Evolutionary conservation across 1,140 invertebrate species (phyloP).

Genomic region (Aethina tumida): DNA sequence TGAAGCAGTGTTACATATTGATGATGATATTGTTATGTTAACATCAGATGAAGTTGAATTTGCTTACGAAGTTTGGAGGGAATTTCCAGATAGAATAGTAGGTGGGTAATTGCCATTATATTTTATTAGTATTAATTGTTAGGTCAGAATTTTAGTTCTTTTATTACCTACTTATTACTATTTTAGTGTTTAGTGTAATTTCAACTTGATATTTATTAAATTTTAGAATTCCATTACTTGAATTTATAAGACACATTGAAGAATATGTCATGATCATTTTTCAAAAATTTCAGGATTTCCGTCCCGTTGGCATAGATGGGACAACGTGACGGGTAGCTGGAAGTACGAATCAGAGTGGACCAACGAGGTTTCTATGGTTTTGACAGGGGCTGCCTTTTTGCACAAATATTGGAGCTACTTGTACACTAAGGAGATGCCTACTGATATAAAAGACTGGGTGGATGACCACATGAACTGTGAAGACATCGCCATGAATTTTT

Average conservation of each 20-base stretch:
- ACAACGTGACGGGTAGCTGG: constrained; percentile 73
- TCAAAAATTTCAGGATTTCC: constrained; percentile 68
- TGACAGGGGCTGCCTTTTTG: constrained; percentile 89
- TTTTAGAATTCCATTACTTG: too few species aligned
- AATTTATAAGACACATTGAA: too few species aligned
- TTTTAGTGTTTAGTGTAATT: too few species aligned
- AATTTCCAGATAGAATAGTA: constrained; percentile 88
- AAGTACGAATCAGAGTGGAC: constrained; percentile 93
- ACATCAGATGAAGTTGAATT: constrained; percentile 89
- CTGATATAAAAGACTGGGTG: constrained; percentile 63
- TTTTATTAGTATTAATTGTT: not conserved
- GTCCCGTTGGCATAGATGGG: constrained; percentile 81
- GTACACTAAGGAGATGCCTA: constrained; percentile 75
- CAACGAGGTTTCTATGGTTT: constrained; percentile 86
- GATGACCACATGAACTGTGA: constrained; percentile 91
- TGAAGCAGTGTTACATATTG: constrained; percentile 82
- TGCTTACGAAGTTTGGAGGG: constrained; percentile 80
- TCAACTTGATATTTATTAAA: too few species aligned
- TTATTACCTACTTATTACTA: too few species aligned
- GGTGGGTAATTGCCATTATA: constrained; percentile 27
- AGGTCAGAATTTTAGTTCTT: too few species aligned
- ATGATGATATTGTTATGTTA: constrained; percentile 92
- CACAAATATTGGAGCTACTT: constrained; percentile 89
- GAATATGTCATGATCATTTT: constrained; percentile 2
- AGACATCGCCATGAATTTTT: constrained; percentile 92